Evolutionary conservation across 1,140 invertebrate genomes (phyloP), one percentile per base, ranked within the genome.

Genomic region (Halesus radiatus): DNA sequence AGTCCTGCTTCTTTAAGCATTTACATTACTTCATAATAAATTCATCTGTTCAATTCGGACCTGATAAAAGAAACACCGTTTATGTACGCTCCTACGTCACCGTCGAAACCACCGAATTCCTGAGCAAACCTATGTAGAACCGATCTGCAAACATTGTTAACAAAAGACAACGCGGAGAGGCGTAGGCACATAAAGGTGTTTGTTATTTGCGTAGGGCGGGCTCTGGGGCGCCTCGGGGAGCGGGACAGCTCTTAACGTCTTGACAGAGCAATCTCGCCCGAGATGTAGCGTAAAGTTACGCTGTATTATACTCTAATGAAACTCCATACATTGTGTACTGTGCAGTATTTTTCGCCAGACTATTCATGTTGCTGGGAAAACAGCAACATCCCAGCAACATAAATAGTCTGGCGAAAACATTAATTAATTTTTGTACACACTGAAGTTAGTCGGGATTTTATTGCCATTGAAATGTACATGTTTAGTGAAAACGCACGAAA

Each of bases 101-200:
- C 23, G 20, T 8, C 20, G n/a, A 45, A 45, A 45, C 37, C 37
- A 23, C 58, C 53, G 52, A 53, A 72, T 26, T 72, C 45, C 45
- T 26, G 16, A 53, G 68, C 50, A 72, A 72, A 72, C 68, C 22
- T 18, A n/a, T n/a, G n/a, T n/a, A 72, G 68, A 72, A 20, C 45
- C 68, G 68, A 53, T 72, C 68, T 10, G 68, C 68, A 72, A 72
- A 72, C 68, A 72, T 72, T 72, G 68, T 72, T 72, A 72, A 72
- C 68, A 72, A 50, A 72, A 72, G 68, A 53, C 53, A 72, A 4
- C 15, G 15, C 68, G n/a, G 60, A 32, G 26, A 37, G 64, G 54
- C 20, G 54, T 56, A 56, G 4, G n/a, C 10, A 56, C 54, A 56
- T 56, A 18, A 22, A 18, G 54, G n/a, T 7, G 54, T 56, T 22